Evolutionary conservation across 1,140 invertebrate species (phyloP), one percentile per base, ranked within the genome.

Genomic region (Calephelis virginiensis): DNA sequence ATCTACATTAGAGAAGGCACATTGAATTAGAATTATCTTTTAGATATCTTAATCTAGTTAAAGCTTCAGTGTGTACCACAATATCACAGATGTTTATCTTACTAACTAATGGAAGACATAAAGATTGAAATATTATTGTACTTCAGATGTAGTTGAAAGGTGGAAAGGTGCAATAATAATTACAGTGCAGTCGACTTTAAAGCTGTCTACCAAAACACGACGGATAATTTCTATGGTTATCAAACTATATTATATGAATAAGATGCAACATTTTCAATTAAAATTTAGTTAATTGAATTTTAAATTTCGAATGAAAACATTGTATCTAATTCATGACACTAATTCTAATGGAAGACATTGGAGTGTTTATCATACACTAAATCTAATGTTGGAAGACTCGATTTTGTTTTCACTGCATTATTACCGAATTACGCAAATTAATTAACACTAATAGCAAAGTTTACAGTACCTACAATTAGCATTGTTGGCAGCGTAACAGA

Each of bases 141-240:
- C 62, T 45, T 65, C 62, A 64, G 47, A 56, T 17, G 63, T 65
- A 45, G 63, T 46, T 66, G 40, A 63, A 70, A 85, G 74, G 68
- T 69, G 72, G 73, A 75, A 64, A 77, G 63, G 86, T 89, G 88
- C 85, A 73, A 71, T 64, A 72, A 73, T 86, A 86, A 86, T 83
- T 90, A 88, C 86, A 89, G 89, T 91, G 86, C 85, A 82, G 76
- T 81, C 75, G 68, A 75, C 73, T 76, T 88, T 91, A 91, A 91
- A 91, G 89, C 89, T 91, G 85, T 89, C 85, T 91, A 91, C 89
- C 89, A 91, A 90, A 91, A 88, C 84, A 82, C 81, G 75, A 75
- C 72, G 81, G 77, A 79, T 75, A 86, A 80, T 85, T 85, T 85
- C 81, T 71, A 74, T 74, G 79, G 78, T 85, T 79, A 80, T 70